Evolutionary conservation across 2,888 invertebrate genomes (phyloP).

Genomic region (Axea sp.): DNA sequence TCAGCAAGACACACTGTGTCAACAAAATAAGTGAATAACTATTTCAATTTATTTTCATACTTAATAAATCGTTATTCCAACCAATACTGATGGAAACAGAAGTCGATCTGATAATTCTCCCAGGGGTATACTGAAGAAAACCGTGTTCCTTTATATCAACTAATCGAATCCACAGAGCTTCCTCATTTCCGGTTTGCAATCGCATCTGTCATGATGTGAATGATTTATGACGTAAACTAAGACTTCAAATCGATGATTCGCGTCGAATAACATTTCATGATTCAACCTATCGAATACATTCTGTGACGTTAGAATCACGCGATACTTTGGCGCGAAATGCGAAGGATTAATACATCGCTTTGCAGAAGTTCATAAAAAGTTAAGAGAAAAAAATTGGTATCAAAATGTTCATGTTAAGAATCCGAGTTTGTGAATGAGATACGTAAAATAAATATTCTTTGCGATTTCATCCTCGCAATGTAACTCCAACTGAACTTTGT

Average conservation of each 20-base stretch:
- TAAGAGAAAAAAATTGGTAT: conserved; percentile 9
- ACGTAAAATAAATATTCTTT: conserved; percentile 59
- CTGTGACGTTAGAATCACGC: neutral
- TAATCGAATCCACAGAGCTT: conserved; percentile 50
- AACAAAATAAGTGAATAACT: too few relatives aligned
- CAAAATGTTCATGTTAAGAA: conserved; percentile 30
- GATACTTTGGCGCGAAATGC: neutral
- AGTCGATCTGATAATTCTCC: conserved; percentile 46
- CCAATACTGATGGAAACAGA: conserved; percentile 29
- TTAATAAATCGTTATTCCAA: too few relatives aligned
- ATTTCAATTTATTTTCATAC: too few relatives aligned
- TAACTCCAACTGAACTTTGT: conserved; percentile 63
- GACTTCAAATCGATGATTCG: conserved; percentile 47
- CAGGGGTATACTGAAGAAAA: conserved; percentile 42
- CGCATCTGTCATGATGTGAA: conserved; percentile 50
- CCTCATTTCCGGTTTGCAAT: conserved; percentile 55
- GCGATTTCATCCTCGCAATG: conserved; percentile 59
- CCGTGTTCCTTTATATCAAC: conserved; percentile 38
- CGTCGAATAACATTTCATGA: conserved; percentile 25
- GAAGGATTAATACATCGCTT: conserved; percentile 6
- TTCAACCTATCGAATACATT: neutral
- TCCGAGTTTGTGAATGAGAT: conserved; percentile 29
- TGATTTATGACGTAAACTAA: conserved; percentile 52
- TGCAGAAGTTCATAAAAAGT: conserved; percentile 21
- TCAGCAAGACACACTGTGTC: too few relatives aligned